Evolutionary conservation across 1,140 invertebrate species (phyloP), one percentile per base, ranked within the genome.

Genomic region (Micrasema minimum): DNA sequence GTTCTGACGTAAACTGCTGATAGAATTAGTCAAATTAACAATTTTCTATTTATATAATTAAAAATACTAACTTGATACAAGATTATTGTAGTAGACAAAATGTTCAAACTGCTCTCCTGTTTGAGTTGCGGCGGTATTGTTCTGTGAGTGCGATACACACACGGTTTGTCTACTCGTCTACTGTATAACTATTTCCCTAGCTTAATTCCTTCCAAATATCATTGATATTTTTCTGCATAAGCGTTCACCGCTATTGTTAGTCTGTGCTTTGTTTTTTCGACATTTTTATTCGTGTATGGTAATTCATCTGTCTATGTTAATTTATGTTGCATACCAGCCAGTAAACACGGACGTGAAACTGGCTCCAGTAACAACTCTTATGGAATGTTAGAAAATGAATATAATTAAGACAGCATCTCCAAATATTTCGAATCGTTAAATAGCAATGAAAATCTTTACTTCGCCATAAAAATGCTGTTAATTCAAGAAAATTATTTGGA

Each of bases 381-480:
- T 22, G 55, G 55, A 59, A 59, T 59, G 35, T 41, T 59, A 59
- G 35, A 59, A 59, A 41, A 18, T 12, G 55, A 59, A 59, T 59
- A 59, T 59, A 59, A 59, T 59, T 59, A 59, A 59, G 55, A 59
- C 31, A n/a, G 51, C 51, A 37, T 59, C 55, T 59, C 38, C 35
- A 59, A 59, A 59, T 59, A 59, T 20, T 18, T 59, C 55, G 31
- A 38, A 18, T 59, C 18, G 55, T 59, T 59, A 59, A 59, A 59
- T 59, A 31, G 55, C 55, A 59, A 38, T 41, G 35, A 59, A 26
- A 41, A 38, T 38, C 35, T 38, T 31, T 18, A 59, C 11, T 18
- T 31, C 37, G 55, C 35, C 35, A 59, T 59, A 59, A 59, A 59
- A 41, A 41, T 22, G 14, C 35, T 41, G 35, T 59, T 20, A 59